phyloP scores from a whole-genome alignment of 2,797 vertebrate species.

The Hozukius guyotensis region DNA sequence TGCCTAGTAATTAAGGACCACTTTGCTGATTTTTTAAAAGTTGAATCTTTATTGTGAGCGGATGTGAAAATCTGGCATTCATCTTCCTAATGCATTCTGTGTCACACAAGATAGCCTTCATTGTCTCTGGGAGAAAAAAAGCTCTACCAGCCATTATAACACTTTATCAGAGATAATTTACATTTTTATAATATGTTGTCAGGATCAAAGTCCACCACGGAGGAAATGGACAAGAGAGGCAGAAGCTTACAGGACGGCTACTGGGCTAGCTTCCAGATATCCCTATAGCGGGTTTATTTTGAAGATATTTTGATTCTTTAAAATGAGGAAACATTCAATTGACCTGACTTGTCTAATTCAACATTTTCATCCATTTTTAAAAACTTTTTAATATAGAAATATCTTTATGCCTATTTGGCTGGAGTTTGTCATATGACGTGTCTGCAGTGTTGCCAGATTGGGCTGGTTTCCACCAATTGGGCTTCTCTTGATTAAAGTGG shows the following conservation, averaged over 20 bases:
- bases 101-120: slow-evolving; percentile 10
- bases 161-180: slow-evolving; percentile 7
- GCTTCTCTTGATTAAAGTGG: no score
- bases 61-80: slow-evolving; percentile 22
- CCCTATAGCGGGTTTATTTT: not conserved
- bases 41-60: slow-evolving; percentile 31
- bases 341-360: not conserved
- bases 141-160: not conserved
- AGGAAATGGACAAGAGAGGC: not conserved
- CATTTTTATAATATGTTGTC: slow-evolving; percentile 14
- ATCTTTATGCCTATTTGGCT: not conserved
- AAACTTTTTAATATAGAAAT: not conserved
- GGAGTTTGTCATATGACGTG: not conserved
- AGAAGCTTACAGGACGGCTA: not conserved
- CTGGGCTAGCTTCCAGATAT: not conserved
- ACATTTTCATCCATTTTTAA: not conserved
- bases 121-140: not conserved
- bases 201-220: not conserved
- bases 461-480: no score
- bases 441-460: not conserved
- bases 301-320: not conserved
- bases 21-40: slow-evolving; percentile 16
- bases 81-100: slow-evolving; percentile 23
- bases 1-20: slow-evolving; percentile 47
- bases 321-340: not conserved